Evolutionary conservation across 2,888 invertebrate species (phyloP).

Genomic region (Pristionchus fissidentatus): DNA sequence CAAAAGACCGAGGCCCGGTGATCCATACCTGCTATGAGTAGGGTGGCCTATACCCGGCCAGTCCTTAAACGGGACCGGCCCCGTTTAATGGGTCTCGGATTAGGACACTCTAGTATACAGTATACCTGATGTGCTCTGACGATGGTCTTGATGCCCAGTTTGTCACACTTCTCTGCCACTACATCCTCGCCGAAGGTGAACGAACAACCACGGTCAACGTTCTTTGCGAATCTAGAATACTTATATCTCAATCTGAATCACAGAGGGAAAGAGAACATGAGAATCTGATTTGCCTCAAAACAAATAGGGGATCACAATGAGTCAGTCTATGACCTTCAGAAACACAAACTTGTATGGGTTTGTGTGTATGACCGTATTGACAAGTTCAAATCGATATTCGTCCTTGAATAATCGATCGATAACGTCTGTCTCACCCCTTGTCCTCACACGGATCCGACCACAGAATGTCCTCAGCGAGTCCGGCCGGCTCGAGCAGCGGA

Average conservation of each 20-base stretch:
- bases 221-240: constrained; percentile 25
- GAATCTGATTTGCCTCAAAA: too few relatives aligned
- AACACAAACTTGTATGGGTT: too few relatives aligned
- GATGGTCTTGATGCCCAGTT: constrained; percentile 52
- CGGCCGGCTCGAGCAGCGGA: constrained; percentile 19
- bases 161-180: constrained; percentile 51
- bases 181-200: constrained; percentile 54
- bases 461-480: constrained; percentile 57
- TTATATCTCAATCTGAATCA: neutral
- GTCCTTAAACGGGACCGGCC: too few relatives aligned
- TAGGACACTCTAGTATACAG: neutral
- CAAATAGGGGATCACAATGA: too few relatives aligned
- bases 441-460: constrained; percentile 59
- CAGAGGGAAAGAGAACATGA: neutral
- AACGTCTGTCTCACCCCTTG: neutral
- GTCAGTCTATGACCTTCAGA: too few relatives aligned
- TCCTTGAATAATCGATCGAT: constrained; percentile 31
- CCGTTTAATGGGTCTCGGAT: too few relatives aligned
- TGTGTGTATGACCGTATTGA: too few relatives aligned
- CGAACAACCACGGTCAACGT: constrained; percentile 50
- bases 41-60: too few relatives aligned
- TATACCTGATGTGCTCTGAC: constrained; percentile 56
- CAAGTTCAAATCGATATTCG: neutral
- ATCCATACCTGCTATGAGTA: too few relatives aligned
- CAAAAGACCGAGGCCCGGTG: too few relatives aligned